Evolutionary conservation across 2,797 vertebrate genomes (phyloP).

Genomic region (Onychomys arenicola): DNA sequence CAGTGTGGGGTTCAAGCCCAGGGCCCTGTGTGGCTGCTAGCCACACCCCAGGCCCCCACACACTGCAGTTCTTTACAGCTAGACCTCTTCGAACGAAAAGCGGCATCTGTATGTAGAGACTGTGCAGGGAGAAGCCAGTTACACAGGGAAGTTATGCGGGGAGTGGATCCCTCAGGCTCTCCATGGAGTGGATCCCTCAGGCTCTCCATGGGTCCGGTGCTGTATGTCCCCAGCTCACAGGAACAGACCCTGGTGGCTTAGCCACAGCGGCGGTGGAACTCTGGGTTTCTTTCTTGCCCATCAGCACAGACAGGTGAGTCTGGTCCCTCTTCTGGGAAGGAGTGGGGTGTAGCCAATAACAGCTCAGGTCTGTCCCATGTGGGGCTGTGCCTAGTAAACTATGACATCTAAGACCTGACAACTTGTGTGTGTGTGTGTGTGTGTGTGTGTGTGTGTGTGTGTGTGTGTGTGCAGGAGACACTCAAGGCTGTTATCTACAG

Average conservation of each 20-base stretch:
- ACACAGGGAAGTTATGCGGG: background rate
- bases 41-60: background rate
- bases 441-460: background rate
- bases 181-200: background rate
- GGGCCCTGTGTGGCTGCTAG: background rate
- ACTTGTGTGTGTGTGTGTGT: background rate
- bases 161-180: background rate
- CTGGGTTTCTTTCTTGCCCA: background rate
- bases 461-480: background rate
- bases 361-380: background rate
- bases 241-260: background rate
- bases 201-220: background rate
- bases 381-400: background rate
- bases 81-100: background rate
- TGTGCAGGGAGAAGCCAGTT: background rate
- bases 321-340: background rate
- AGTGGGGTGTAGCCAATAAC: background rate
- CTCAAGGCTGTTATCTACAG: constrained; percentile 11
- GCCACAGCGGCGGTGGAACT: background rate
- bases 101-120: background rate
- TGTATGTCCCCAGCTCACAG: background rate
- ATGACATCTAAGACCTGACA: background rate
- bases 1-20: background rate
- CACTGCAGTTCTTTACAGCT: background rate
- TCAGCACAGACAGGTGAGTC: background rate